Conservation (phyloP, 2,113 vertebrate genomes). For the Nibea albiflora region DNA sequence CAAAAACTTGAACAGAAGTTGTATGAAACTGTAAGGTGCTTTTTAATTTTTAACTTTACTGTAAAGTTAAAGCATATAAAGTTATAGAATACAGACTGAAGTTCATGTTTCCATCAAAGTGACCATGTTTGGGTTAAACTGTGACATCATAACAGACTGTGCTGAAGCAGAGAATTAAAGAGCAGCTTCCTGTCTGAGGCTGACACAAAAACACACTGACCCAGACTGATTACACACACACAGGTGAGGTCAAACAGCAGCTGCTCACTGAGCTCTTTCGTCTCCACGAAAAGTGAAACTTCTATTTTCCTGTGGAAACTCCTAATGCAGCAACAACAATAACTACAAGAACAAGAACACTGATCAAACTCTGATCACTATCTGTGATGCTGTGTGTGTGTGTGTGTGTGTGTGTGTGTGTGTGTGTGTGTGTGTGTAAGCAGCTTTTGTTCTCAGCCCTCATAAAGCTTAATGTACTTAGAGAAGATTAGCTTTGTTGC, state of each 20-base stretch:
- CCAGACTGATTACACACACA: constrained; percentile 53
- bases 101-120: neutral
- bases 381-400: constrained; percentile 22
- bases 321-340: neutral
- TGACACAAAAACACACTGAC: constrained; percentile 68
- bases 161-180: constrained; percentile 39
- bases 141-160: constrained; percentile 9
- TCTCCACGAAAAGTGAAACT: neutral
- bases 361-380: constrained; percentile 31
- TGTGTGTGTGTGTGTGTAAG: constrained; percentile 60
- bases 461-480: constrained; percentile 84
- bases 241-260: constrained; percentile 3
- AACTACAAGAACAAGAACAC: constrained; percentile 1
- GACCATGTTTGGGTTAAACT: neutral
- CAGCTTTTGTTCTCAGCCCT: constrained; percentile 80
- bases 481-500: constrained; percentile 81
- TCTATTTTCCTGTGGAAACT: neutral
- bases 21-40: neutral
- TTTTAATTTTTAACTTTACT: too few species aligned
- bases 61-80: neutral
- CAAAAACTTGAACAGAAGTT: neutral
- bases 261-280: neutral
- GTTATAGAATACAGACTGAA: neutral
- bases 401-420: constrained; percentile 41
- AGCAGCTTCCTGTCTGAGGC: constrained; percentile 41